phyloP scores from a whole-genome alignment of 2,113 vertebrate genomes.

The Xerus inauris region DNA sequence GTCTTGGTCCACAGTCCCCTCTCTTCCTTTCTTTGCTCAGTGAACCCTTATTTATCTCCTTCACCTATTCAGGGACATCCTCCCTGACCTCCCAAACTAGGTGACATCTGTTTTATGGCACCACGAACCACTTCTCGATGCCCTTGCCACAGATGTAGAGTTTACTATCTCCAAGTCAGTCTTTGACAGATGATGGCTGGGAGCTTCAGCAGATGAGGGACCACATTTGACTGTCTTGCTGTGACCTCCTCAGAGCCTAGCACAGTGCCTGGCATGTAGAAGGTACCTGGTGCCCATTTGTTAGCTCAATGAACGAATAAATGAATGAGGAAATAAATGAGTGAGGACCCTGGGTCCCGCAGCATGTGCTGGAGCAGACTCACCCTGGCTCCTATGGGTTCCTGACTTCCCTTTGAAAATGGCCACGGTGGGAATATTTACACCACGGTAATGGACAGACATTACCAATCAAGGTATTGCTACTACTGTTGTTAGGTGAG shows the following conservation, averaged over 20 bases:
- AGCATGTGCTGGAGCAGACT: not conserved
- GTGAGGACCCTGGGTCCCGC: too few relatives aligned
- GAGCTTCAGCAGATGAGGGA: not conserved
- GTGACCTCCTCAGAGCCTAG: not conserved
- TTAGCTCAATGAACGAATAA: not conserved
- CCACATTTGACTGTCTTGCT: not conserved
- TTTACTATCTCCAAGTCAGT: not conserved
- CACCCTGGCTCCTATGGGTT: not conserved
- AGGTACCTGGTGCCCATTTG: not conserved
- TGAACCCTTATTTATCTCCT: not conserved
- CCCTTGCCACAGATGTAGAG: not conserved
- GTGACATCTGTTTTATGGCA: fast-evolving
- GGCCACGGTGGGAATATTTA: not conserved
- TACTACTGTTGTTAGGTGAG: too few relatives aligned
- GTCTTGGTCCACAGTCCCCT: not conserved
- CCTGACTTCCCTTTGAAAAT: not conserved
- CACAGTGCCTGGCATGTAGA: not conserved
- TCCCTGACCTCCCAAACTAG: not conserved
- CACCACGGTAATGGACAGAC: not conserved
- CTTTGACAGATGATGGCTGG: not conserved
- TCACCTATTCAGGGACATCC: not conserved
- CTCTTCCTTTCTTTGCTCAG: not conserved
- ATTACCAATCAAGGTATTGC: not conserved
- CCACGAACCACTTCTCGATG: fast-evolving
- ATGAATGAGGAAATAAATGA: not conserved